Base-by-base conservation (phyloP, 2,797 vertebrate species). In the Pristis pectinata region DNA sequence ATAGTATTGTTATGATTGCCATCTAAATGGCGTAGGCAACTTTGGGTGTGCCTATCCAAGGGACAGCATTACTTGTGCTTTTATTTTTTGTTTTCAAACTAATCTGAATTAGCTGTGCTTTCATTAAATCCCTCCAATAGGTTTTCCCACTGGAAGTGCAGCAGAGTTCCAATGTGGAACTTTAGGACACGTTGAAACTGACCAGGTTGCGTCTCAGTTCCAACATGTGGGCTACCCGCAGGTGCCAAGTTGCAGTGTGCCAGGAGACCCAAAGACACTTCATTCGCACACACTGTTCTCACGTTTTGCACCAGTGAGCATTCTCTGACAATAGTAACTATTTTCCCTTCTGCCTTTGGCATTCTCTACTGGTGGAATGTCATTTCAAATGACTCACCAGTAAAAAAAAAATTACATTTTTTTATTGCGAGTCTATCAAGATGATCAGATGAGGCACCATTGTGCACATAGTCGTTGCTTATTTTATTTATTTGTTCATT, bases 221-320 rank as follows among this genome's bases (percentile, higher is more conserved):
- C 85, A 61, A 30, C 13, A 3, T 83, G 56, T 56, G 56, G 56
- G 34, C 6, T 30, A n/a, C 17, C 30, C 15, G 49, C 27, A 34
- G 4, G 56, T 61, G 56, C 13, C 7, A 53, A 61, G 13, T 59
- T 1, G 11, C 85, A 59, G 56, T 61, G 53, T 30, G 59, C 53
- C 30, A 87, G 83, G 6, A 89, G 30, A 89, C 17, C 85, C 15
- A 61, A 19, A 91, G 59, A 24, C 59, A 67, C 59, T 67, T 91
- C 15, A 64, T 41, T 67, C 59, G 17, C n/a, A 91, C 87, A 91
- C 30, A 41, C n/a, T 91, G 87, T 91, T 91, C 87, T 91, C 87
- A 91, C 59, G n/a, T 11, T 91, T 91, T 64, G 87, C 87, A 91
- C 59, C 59, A 91, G 87, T 67, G 59, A 91, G 37, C 59, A 37